phyloP scores from a whole-genome alignment of 2,113 vertebrate species.

The Plotosus lineatus region DNA sequence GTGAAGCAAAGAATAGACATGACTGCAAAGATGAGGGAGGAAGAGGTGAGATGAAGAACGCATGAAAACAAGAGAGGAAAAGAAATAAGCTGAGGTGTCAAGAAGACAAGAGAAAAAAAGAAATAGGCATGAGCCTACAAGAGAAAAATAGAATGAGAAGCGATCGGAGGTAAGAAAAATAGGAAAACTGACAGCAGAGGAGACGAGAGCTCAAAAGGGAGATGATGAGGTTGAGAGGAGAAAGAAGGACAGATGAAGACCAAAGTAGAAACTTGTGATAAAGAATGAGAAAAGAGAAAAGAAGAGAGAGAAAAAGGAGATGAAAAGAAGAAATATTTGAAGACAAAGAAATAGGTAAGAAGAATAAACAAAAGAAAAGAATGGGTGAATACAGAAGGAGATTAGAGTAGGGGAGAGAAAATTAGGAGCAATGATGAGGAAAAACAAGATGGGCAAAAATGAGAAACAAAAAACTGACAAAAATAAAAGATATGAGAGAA shows the following conservation, averaged over 20 bases:
- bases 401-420: slow-evolving; percentile 59
- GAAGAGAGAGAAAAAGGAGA: not conserved
- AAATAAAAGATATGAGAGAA: slow-evolving; percentile 50
- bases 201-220: not conserved
- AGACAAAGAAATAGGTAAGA: not conserved
- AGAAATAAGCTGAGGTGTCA: not conserved
- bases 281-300: not conserved
- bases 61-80: not conserved
- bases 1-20: not conserved
- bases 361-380: not conserved
- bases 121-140: not conserved
- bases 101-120: not conserved
- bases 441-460: slow-evolving; percentile 50
- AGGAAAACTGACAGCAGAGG: not conserved
- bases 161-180: not conserved
- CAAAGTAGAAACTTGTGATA: not conserved
- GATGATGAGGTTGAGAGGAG: not conserved
- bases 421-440: slow-evolving; percentile 62
- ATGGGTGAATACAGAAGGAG: slow-evolving; percentile 24
- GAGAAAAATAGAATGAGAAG: not conserved
- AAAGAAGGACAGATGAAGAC: not conserved
- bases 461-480: slow-evolving; percentile 52
- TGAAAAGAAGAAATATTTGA: too few relatives aligned
- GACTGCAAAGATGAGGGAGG: not conserved
- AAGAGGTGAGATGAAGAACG: not conserved